Evolutionary conservation across 2,113 vertebrate species (phyloP).

Genomic region (Chloroceryle aenea): DNA sequence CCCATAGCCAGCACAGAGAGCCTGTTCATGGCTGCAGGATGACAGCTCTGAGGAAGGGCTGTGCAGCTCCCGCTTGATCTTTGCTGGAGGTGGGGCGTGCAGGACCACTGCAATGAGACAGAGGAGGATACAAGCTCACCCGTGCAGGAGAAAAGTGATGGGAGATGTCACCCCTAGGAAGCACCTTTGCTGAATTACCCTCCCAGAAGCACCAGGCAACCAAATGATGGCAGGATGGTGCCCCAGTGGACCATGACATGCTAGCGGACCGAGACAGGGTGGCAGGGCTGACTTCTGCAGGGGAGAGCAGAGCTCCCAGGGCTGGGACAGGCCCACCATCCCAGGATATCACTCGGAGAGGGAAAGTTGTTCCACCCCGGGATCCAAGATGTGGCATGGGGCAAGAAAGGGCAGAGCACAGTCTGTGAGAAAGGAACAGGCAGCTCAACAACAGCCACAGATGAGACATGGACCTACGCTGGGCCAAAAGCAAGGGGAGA

Average conservation of each 20-base stretch:
- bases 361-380: fast-evolving
- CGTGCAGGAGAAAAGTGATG: neutral
- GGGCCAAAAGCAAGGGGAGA: fast-evolving
- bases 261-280: fast-evolving
- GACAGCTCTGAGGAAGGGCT: slow-evolving; percentile 89
- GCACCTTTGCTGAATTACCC: neutral
- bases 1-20: slow-evolving; percentile 86
- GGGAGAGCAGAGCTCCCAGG: neutral
- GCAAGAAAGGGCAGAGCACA: neutral
- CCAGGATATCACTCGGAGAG: fast-evolving
- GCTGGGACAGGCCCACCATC: neutral
- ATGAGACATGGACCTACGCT: fast-evolving
- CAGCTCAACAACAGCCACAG: fast-evolving
- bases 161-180: fast-evolving
- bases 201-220: neutral
- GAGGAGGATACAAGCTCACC: neutral
- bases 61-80: slow-evolving; percentile 94
- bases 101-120: slow-evolving; percentile 86
- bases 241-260: fast-evolving
- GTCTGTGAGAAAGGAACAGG: neutral
- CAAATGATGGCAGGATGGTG: fast-evolving
- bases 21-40: slow-evolving; percentile 89
- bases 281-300: neutral
- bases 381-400: neutral
- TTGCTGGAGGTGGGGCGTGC: slow-evolving; percentile 90